Evolutionary conservation across 2,113 vertebrate species (phyloP), one percentile per base, ranked within the genome.

Genomic region (Mola mola): DNA sequence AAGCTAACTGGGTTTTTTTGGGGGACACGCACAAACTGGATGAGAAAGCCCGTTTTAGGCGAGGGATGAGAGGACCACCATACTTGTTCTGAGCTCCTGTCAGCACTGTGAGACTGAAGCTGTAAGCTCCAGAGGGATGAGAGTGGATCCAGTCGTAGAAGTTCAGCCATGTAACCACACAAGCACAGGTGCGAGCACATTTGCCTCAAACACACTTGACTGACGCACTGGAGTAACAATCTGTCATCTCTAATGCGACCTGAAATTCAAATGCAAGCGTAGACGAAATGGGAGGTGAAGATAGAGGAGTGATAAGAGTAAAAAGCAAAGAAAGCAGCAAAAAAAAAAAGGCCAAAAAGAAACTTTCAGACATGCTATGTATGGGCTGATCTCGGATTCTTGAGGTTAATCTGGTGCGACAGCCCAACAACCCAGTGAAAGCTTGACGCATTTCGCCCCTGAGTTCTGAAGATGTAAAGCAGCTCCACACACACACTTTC

Each of bases 51-150:
- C 37, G 67, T 85, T 76, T 84, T 81, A 34, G 78, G 75, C 43
- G 15, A 65, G 42, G 79, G 49, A 46, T 55, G 69, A 72, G 71
- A 57, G 59, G 85, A 91, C 89, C 88, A 82, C 88, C 79, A 42
- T 84, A 79, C 84, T 74, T 75, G 84, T 79, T 85, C 61, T 73
- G 65, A 84, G 76, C 66, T 71, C 41, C 81, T 81, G 82, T 83
- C 83, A 84, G n/a, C n/a, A n/a, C n/a, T n/a, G n/a, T 89, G 37
- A 72, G 67, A 46, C 66, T 58, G 62, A 56, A 62, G 46, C 49
- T 81, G 53, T 75, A 43, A 86, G 34, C 66, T 72, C 43, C 37
- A 36, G 19, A 83, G 50, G 71, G 87, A 81, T 71, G 69, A 86
- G 56, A 53, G 49, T 43, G 36, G 65, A 77, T 66, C 64, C 34